Base-by-base conservation (phyloP, 1,140 invertebrate species). In the Drosophila micromelanica region DNA sequence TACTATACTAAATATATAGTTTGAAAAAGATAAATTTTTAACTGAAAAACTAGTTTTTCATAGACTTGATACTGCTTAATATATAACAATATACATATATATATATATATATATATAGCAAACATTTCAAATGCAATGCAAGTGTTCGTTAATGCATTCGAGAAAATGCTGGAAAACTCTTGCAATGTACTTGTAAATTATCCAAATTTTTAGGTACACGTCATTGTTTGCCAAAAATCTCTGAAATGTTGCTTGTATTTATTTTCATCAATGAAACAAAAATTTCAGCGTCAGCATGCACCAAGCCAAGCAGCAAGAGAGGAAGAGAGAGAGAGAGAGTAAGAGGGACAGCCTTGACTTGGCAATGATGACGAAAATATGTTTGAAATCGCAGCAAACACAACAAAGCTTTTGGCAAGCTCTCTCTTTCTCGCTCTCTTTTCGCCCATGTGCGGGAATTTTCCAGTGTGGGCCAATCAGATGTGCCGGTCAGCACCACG, bases 251-350 rank as follows among this genome's bases (percentile, higher is more conserved):
- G 61, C 37, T 37, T 62, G 17, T 12, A 5, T 40, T 27, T 49
- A 59, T 78, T 81, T 81, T 72, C 75, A 85, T 72, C 71, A 82
- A 73, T 27, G 23, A 55, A 75, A 51, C 40, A 71, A 23, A 20
- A 45, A 60, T 80, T 72, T 71, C 40, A 35, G 35, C 32, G 32
- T 35, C 32, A 8, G 6, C 32, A 35, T 35, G 32, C 32, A 42
- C 69, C 49, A 52, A 48, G 27, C 27, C 27, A 13, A 20, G 20
- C 8, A 78, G 43, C 17, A 27, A 55, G 13, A 52, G 48, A 37
- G 49, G 17, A 15, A 46, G 43, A 51, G 42, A 15, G 9, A 56
- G 63, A 48, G 20, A 56, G n/a, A n/a, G n/a, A n/a, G n/a, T n/a
- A n/a, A n/a, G n/a, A n/a, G n/a, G n/a, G n/a, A n/a, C n/a, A 61